phyloP scores from a whole-genome alignment of 2,888 invertebrate genomes.

The Gastracanthus pulcherrimus region DNA sequence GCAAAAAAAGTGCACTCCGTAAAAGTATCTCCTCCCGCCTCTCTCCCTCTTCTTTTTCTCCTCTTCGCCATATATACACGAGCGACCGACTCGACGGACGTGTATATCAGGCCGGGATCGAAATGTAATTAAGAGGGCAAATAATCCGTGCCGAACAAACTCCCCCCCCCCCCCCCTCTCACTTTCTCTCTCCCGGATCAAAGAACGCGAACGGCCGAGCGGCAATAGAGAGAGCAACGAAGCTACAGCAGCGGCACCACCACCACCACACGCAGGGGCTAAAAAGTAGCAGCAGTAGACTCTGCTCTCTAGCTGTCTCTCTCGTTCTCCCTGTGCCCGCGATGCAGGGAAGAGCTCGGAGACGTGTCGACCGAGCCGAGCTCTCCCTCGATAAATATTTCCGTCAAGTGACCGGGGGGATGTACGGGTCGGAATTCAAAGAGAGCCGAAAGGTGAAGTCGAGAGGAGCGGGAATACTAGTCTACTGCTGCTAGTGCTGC shows the following conservation, averaged over 20 bases:
- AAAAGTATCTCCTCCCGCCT: conserved; percentile 7
- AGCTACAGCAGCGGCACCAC: conserved; percentile 36
- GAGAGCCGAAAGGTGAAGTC: conserved; percentile 74
- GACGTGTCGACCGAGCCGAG: conserved; percentile 65
- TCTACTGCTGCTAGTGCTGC: neutral
- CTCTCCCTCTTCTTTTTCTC: neutral
- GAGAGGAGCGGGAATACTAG: conserved; percentile 63
- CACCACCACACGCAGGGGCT: neutral
- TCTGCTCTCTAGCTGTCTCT: neutral
- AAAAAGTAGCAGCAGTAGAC: conserved; percentile 27
- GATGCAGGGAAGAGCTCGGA: conserved; percentile 28
- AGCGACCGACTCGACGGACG: conserved; percentile 26
- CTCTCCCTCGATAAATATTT: conserved; percentile 75
- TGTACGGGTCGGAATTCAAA: conserved; percentile 71
- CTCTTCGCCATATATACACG: neutral
- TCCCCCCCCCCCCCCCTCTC: conserved; percentile 60
- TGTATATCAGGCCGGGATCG: conserved; percentile 62
- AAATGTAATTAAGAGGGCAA: conserved; percentile 76
- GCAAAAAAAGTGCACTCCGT: neutral
- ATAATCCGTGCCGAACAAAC: conserved; percentile 73
- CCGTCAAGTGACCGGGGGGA: conserved; percentile 74
- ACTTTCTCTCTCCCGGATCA: conserved; percentile 66
- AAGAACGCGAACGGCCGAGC: conserved; percentile 65
- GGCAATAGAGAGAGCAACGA: conserved; percentile 35
- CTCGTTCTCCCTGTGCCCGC: neutral